Conservation (phyloP, 2,888 invertebrate species). For the Philhelius pedissequus region DNA sequence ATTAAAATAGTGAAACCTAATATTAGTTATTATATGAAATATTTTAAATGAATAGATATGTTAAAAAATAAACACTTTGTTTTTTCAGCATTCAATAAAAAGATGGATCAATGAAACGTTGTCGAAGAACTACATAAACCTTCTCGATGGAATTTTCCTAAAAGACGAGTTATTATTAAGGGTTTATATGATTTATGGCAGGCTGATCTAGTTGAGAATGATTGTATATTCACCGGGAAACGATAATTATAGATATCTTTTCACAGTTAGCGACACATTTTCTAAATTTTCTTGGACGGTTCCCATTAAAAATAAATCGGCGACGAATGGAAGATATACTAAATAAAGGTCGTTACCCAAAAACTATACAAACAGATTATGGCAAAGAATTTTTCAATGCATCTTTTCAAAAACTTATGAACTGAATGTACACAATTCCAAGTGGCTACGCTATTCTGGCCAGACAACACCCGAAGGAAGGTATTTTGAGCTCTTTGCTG, state of each 20-base stretch:
- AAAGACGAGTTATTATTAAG: too few relatives aligned
- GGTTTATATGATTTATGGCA: too few relatives aligned
- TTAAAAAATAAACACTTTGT: background rate
- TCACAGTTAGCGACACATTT: slow-evolving; percentile 72
- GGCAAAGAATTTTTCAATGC: slow-evolving; percentile 15
- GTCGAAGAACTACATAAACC: slow-evolving; percentile 75
- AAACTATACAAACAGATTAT: slow-evolving; percentile 3
- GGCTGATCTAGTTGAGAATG: too few relatives aligned
- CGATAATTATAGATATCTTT: slow-evolving; percentile 72
- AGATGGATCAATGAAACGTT: slow-evolving; percentile 50
- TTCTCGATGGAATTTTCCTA: slow-evolving; percentile 74
- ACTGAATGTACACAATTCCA: too few relatives aligned
- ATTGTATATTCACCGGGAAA: slow-evolving; percentile 72
- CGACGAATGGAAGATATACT: background rate
- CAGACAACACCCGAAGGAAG: too few relatives aligned
- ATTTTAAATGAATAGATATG: too few relatives aligned
- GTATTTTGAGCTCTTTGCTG: too few relatives aligned
- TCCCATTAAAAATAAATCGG: background rate
- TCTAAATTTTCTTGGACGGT: background rate
- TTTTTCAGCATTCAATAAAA: background rate
- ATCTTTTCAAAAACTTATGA: slow-evolving; percentile 10
- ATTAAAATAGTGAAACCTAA: too few relatives aligned
- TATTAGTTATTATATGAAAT: too few relatives aligned
- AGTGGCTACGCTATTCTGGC: too few relatives aligned
- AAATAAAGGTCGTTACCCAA: too few relatives aligned